Percentiles rank a stretch among this genome's conserved stretches.
These are phyloP conservation scores for Acanthurus lineatus DNA, from an alignment of 2,797 vertebrate species.

Conservation along the genomic window DNA sequence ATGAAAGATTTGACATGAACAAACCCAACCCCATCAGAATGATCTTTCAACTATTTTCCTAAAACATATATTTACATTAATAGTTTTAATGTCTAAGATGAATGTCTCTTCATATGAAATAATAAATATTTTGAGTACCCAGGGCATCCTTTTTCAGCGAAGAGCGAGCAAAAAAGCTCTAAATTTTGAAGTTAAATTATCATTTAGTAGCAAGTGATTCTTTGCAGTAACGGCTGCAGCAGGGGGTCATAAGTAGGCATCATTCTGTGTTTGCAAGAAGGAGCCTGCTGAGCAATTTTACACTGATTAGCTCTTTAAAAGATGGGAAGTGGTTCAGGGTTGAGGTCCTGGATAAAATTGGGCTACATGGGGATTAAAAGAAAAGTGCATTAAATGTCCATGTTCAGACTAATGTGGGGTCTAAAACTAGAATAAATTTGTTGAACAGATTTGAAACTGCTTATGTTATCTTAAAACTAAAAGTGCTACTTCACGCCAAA, in stretches of 20 bases:
- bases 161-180: constrained; percentile 30
- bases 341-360: constrained; percentile 39
- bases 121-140: constrained; percentile 30
- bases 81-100: constrained; percentile 44
- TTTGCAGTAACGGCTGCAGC: constrained; percentile 58
- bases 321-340: constrained; percentile 35
- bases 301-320: constrained; percentile 64
- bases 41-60: constrained; percentile 14
- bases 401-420: constrained; percentile 7
- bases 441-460: constrained; percentile 16
- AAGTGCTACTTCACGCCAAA: background rate
- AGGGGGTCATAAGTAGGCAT: constrained; percentile 51
- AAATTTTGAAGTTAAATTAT: constrained; percentile 50
- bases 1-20: background rate
- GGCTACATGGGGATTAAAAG: constrained; percentile 19
- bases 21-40: constrained; percentile 14
- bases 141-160: constrained; percentile 7
- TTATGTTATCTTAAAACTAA: constrained; percentile 11
- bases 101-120: constrained; percentile 46
- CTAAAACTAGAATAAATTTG: constrained; percentile 16
- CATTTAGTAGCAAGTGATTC: constrained; percentile 51
- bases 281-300: constrained; percentile 60
- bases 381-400: constrained; percentile 17
- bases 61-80: constrained; percentile 30
- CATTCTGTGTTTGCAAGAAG: constrained; percentile 47